Evolutionary conservation across 2,888 invertebrate genomes (phyloP).

Genomic region (Holacanthella duospinosa): DNA sequence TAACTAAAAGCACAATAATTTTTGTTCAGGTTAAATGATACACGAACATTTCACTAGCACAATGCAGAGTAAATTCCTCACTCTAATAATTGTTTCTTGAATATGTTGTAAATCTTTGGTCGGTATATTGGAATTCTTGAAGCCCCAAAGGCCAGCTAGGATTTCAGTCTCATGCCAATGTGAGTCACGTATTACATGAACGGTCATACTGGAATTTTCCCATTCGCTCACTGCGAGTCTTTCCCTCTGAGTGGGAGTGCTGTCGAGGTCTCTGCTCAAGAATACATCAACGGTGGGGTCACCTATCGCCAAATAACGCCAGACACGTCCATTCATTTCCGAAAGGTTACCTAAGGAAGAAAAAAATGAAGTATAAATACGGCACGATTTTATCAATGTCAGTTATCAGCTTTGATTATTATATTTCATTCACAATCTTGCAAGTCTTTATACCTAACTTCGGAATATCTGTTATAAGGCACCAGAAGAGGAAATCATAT

Average conservation of each 20-base stretch:
- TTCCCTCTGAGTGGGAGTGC: slow-evolving; percentile 7
- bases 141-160: slow-evolving; percentile 13
- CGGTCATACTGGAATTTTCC: slow-evolving; percentile 8
- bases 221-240: slow-evolving; percentile 11
- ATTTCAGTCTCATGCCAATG: slow-evolving; percentile 14
- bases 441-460: not conserved
- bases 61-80: not conserved
- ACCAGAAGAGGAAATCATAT: slow-evolving; percentile 13
- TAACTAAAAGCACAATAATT: slow-evolving; percentile 2
- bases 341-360: slow-evolving; percentile 1
- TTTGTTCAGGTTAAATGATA: not conserved
- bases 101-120: not conserved
- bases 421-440: not conserved
- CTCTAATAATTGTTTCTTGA: not conserved
- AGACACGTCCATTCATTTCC: slow-evolving; percentile 10
- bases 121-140: slow-evolving; percentile 1
- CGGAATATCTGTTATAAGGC: slow-evolving; percentile 11
- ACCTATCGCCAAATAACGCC: slow-evolving; percentile 11
- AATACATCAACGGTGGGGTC: slow-evolving; percentile 12
- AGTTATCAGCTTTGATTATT: not conserved
- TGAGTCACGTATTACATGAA: slow-evolving; percentile 13
- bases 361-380: not conserved
- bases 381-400: not conserved
- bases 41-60: not conserved
- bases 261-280: slow-evolving; percentile 13